Evolutionary conservation across 2,888 invertebrate species (phyloP).

Genomic region (Caenorhabditis uteleia): DNA sequence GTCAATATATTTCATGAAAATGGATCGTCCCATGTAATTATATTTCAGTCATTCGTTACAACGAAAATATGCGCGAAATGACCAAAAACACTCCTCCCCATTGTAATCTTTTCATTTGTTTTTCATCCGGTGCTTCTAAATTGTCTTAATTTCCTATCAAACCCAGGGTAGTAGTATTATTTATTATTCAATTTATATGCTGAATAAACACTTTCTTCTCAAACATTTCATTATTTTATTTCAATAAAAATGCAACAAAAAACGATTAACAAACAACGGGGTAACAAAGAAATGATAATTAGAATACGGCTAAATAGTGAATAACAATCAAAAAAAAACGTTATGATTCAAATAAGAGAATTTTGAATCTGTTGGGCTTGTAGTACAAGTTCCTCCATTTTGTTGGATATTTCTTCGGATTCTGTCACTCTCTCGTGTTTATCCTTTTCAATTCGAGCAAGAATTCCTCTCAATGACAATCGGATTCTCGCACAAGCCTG

Average conservation of each 20-base stretch:
- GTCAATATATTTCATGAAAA: slow-evolving; percentile 65
- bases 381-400: slow-evolving; percentile 5
- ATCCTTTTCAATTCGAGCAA: slow-evolving; percentile 26
- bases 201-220: too few species aligned
- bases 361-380: slow-evolving; percentile 13
- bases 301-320: too few species aligned
- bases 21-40: slow-evolving; percentile 64
- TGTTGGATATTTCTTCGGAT: slow-evolving; percentile 6
- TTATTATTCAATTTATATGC: too few species aligned
- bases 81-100: too few species aligned
- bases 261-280: slow-evolving; percentile 2
- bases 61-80: too few species aligned
- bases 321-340: too few species aligned
- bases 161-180: too few species aligned
- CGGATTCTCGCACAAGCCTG: slow-evolving; percentile 30
- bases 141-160: not conserved
- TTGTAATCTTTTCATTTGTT: not conserved
- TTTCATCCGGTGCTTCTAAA: slow-evolving; percentile 4
- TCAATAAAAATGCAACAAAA: not conserved
- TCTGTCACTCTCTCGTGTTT: slow-evolving; percentile 2
- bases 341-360: too few species aligned
- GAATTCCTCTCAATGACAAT: slow-evolving; percentile 18
- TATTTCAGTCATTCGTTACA: not conserved
- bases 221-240: too few species aligned
- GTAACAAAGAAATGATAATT: slow-evolving; percentile 5